Evolutionary conservation across 1,140 invertebrate species (phyloP), one percentile per base, ranked within the genome.

Genomic region (Polypedilum pembai): DNA sequence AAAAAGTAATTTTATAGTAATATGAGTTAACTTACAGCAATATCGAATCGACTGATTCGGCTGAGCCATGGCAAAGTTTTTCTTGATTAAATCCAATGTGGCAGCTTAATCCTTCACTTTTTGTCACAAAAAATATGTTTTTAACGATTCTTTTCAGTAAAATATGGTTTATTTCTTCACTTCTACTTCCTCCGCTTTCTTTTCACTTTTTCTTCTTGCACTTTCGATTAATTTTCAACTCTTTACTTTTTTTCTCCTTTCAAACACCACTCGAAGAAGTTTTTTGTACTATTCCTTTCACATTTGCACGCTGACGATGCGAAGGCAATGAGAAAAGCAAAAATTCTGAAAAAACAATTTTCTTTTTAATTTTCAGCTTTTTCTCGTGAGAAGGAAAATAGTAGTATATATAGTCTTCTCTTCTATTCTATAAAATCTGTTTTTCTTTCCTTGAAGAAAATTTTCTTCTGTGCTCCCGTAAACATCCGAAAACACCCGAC

Each of bases 21-120:
- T 69, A 21, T 18, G 8, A 10, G 4, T n/a, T n/a, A 18, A 69
- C 65, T 69, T 69, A 69, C 65, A 69, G 65, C 65, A 69, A 69
- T 69, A 69, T 69, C 65, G 65, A 69, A 69, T 69, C 65, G 65
- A 69, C 65, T 69, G 65, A 69, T 69, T 69, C 65, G 65, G 65
- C 65, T 69, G 65, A 69, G 65, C 65, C 65, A 69, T 69, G 65
- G 65, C 65, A 69, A 69, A 69, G 65, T 18, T 69, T 69, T 69
- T 69, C 65, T 69, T 69, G 65, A 69, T 69, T 69, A 69, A 69
- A 69, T 69, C 65, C 65, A 69, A 18, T 21, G 15, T 69, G 65
- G 65, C 17, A 7, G 65, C 8, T 69, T n/a, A 69, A 20, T 20
- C 5, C 17, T 69, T 69, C 10, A 69, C 4, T 18, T n/a, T 18